Conservation (phyloP, 2,113 vertebrate species). For the Solea solea region DNA sequence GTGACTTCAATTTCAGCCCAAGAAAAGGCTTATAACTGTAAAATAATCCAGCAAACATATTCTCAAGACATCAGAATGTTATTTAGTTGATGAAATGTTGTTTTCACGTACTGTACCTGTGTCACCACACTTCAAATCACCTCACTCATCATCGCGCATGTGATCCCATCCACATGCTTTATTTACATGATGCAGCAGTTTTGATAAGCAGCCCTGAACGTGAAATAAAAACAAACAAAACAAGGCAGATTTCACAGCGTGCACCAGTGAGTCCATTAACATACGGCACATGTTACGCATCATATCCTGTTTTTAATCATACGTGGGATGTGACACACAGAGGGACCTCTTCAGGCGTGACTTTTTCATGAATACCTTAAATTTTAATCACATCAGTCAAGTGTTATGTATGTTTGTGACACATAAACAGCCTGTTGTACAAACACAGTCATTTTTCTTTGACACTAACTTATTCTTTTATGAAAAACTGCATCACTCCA, state of each 20-base stretch:
- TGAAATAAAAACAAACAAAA: conserved; percentile 22
- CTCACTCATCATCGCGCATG: too few relatives aligned
- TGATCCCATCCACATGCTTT: neutral
- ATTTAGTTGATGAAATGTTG: too few relatives aligned
- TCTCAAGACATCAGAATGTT: too few relatives aligned
- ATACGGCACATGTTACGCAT: conserved; percentile 16
- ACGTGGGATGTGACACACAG: conserved; percentile 9
- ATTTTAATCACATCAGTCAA: neutral
- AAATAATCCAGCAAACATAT: too few relatives aligned
- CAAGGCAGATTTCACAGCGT: neutral
- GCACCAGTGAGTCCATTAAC: conserved; percentile 22
- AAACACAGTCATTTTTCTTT: too few relatives aligned
- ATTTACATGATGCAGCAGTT: conserved; percentile 27
- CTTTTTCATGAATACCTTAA: neutral
- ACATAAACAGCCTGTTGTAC: neutral
- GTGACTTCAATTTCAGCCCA: too few relatives aligned
- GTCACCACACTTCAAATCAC: too few relatives aligned
- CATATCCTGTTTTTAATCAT: conserved; percentile 21
- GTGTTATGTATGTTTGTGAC: neutral
- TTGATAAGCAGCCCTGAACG: conserved; percentile 14
- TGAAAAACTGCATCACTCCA: too few relatives aligned
- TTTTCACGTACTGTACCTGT: too few relatives aligned
- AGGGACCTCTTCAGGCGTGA: neutral
- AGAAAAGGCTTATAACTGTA: too few relatives aligned
- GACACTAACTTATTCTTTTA: too few relatives aligned